Percentiles rank a stretch among this genome's conserved stretches.
Evolutionary conservation across 1,140 invertebrate genomes (phyloP).

Genomic region (Drosophila orena): DNA sequence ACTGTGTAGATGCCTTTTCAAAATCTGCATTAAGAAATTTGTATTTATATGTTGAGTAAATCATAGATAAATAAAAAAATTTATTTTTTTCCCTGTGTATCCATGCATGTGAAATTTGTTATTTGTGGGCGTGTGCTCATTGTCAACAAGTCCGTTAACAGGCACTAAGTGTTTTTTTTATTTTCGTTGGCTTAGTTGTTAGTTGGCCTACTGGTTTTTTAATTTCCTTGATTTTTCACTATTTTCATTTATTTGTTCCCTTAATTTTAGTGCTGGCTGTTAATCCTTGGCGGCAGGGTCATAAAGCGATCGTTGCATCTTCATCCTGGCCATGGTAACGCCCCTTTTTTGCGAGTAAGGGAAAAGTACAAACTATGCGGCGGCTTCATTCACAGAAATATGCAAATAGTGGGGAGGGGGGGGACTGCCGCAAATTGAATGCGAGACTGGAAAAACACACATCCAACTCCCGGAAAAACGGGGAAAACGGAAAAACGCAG

Average conservation of each 20-base stretch:
- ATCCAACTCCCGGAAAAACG: neutral
- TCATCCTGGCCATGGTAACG: constrained; percentile 11
- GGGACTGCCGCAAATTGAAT: constrained; percentile 9
- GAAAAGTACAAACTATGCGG: constrained; percentile 45
- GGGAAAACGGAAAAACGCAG: constrained; percentile 3
- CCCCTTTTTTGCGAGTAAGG: neutral
- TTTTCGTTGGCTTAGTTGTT: constrained; percentile 7
- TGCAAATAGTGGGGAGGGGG: constrained; percentile 11
- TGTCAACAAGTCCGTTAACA: constrained; percentile 57
- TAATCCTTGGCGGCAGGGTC: constrained; percentile 19
- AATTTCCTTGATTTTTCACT: neutral
- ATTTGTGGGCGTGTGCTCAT: constrained; percentile 22
- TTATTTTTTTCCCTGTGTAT: neutral
- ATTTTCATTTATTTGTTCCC: constrained; percentile 7
- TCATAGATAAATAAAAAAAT: neutral
- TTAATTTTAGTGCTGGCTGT: neutral
- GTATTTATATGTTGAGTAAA: neutral
- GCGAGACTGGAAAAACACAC: constrained; percentile 1
- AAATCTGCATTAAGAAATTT: neutral
- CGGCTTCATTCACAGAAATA: constrained; percentile 53
- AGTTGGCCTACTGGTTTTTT: constrained; percentile 21
- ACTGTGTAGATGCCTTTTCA: too few relatives aligned
- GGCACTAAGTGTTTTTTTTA: constrained; percentile 42
- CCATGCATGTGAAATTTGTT: constrained; percentile 9
- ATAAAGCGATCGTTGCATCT: constrained; percentile 32